Evolutionary conservation across 2,888 invertebrate species (phyloP).

Genomic region (Agriopis leucophaearia): DNA sequence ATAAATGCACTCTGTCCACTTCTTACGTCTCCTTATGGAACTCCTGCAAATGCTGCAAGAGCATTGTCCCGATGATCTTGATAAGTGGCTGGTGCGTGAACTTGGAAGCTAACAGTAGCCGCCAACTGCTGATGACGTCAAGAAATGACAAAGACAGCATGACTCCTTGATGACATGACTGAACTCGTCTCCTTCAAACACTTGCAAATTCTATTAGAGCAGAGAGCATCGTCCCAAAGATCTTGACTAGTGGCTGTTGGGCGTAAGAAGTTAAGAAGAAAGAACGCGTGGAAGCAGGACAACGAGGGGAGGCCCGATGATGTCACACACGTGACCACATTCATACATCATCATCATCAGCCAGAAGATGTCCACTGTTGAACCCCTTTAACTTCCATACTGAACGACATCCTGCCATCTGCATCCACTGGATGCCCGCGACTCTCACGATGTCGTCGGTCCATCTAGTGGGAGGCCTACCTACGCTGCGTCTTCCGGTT

Average conservation of each 20-base stretch:
- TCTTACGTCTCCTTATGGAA: conserved; percentile 93
- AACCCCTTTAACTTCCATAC: too few species aligned
- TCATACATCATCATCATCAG: too few species aligned
- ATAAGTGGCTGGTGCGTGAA: conserved; percentile 89
- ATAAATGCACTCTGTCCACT: conserved; percentile 84
- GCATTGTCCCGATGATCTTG: conserved; percentile 91
- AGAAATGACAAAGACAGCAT: conserved; percentile 50
- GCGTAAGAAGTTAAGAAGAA: conserved; percentile 87
- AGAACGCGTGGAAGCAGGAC: conserved; percentile 94
- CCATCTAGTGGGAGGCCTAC: too few species aligned
- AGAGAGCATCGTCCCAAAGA: conserved; percentile 95
- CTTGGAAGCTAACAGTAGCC: too few species aligned
- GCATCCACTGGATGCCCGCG: too few species aligned
- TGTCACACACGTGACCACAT: not conserved
- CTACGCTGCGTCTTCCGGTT: too few species aligned
- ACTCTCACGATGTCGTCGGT: too few species aligned
- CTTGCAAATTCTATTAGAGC: too few species aligned
- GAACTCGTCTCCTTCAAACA: too few species aligned
- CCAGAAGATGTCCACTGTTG: too few species aligned
- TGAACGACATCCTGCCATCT: too few species aligned
- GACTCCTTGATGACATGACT: too few species aligned
- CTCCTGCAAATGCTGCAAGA: conserved; percentile 89
- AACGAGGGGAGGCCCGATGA: conserved; percentile 84
- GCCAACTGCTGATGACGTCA: not conserved
- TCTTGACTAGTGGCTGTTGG: conserved; percentile 91